A percentile compares a stretch with the other conserved stretches of the same genome.
Evolutionary conservation across 1,140 invertebrate species (phyloP).

Genomic region (Cyclargus thomasi): DNA sequence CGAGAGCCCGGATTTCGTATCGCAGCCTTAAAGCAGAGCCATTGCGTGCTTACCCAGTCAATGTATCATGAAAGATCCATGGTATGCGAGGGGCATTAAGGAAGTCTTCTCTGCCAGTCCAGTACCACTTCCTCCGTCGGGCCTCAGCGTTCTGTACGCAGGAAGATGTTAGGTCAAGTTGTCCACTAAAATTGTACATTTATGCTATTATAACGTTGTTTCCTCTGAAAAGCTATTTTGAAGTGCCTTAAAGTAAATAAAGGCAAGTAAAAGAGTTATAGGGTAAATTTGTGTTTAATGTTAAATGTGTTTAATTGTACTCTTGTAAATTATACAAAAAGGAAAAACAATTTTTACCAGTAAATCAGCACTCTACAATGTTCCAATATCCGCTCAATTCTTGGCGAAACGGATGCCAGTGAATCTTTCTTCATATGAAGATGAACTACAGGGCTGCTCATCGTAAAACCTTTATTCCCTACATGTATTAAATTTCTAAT

Average conservation of each 20-base stretch:
- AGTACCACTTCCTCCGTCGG: constrained; percentile 41
- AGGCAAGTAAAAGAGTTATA: too few relatives aligned
- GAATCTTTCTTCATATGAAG: constrained; percentile 37
- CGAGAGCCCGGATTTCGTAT: too few relatives aligned
- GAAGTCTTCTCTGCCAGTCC: constrained; percentile 38
- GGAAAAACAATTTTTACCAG: constrained; percentile 40
- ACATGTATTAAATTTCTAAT: constrained; percentile 57
- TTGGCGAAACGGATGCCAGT: constrained; percentile 31
- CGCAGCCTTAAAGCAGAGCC: too few relatives aligned
- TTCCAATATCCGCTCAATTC: constrained; percentile 42
- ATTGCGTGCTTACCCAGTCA: constrained; percentile 41
- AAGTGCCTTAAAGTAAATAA: too few relatives aligned
- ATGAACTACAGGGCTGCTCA: constrained; percentile 30
- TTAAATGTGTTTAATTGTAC: too few relatives aligned
- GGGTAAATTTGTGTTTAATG: too few relatives aligned
- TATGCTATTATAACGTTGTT: neutral
- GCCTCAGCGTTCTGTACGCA: constrained; percentile 42
- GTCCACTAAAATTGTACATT: constrained; percentile 38
- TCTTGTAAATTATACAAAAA: neutral
- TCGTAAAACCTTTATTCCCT: constrained; percentile 66
- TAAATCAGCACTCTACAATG: constrained; percentile 51
- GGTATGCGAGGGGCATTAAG: constrained; percentile 38
- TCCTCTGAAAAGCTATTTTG: too few relatives aligned
- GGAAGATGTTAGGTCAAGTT: constrained; percentile 45
- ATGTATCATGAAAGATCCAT: constrained; percentile 35